Evolutionary conservation across 1,140 invertebrate genomes (phyloP).

Genomic region (Eulimnadia texana): DNA sequence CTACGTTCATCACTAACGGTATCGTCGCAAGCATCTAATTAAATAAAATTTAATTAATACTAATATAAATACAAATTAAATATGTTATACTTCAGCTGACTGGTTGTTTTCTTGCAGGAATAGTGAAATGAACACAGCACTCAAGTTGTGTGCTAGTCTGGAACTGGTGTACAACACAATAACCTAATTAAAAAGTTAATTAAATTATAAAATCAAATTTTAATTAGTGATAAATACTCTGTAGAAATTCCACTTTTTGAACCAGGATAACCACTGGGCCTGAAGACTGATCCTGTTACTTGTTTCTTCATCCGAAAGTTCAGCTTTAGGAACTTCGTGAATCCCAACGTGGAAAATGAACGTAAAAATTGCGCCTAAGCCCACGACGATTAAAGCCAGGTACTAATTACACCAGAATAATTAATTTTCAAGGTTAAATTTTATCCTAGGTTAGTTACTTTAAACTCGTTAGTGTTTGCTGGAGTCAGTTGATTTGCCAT

Average conservation of each 20-base stretch:
- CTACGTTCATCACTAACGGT: slow-evolving; percentile 70
- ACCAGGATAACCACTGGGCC: slow-evolving; percentile 12
- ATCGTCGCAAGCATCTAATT: slow-evolving; percentile 49
- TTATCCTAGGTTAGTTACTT: no score
- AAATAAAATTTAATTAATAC: not conserved
- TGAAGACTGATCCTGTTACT: not conserved
- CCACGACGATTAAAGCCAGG: slow-evolving; percentile 48
- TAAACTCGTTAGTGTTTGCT: not conserved
- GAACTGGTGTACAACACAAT: slow-evolving; percentile 77
- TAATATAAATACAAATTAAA: not conserved
- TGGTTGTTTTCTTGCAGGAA: slow-evolving; percentile 70
- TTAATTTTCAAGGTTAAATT: no score
- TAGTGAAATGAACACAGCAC: slow-evolving; percentile 77
- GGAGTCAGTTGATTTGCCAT: not conserved
- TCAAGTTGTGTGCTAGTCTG: slow-evolving; percentile 73
- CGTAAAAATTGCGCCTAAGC: slow-evolving; percentile 50
- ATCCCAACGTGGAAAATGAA: slow-evolving; percentile 57
- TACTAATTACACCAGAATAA: slow-evolving; percentile 1
- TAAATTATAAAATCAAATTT: slow-evolving; percentile 1
- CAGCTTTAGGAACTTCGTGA: slow-evolving; percentile 25
- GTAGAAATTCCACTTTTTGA: slow-evolving; percentile 15
- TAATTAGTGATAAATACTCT: slow-evolving; percentile 1
- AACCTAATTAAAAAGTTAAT: slow-evolving; percentile 36
- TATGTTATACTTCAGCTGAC: slow-evolving; percentile 43
- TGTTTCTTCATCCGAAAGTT: slow-evolving; percentile 1